Evolutionary conservation across 2,113 vertebrate species (phyloP), one percentile per base, ranked within the genome.

Genomic region (Glareola pratincola): DNA sequence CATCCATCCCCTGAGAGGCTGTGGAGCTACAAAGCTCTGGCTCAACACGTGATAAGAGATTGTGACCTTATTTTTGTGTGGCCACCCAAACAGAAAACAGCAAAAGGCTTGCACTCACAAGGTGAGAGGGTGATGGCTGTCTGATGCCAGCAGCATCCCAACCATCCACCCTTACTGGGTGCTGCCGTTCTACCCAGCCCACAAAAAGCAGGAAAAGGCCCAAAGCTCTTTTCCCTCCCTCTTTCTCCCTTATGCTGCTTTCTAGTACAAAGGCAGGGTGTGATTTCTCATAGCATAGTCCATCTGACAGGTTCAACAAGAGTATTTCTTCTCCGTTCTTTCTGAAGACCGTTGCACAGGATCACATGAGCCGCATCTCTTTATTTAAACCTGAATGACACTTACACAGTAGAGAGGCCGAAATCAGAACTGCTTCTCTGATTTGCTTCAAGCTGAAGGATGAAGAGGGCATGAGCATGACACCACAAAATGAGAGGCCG

Each of bases 21-120:
- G 27, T 30, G 57, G 23, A 63, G 39, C 43, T 79, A 37, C 39
- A 85, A 48, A 85, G 23, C 18, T 66, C 50, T 74, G 18, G 39
- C 29, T 74, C 50, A 26, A 2, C 13, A 34, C 1, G 0, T 20
- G 23, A 11, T 21, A n/a, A 0, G 0, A 78, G 29, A 72, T 11
- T 45, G 48, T 62, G 36, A 45, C 50, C 36, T 82, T 81, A 41
- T 53, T 81, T 62, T 87, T 22, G 4, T 53, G 30, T 43, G 39
- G 47, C 13, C 53, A 36, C 19, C 7, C 3, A 1, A 60, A 76
- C 1, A 2, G 39, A 34, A 27, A 62, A 56, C 14, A 82, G 51
- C 26, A 9, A 41, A 68, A 75, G 11, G 18, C 43, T 85, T 85
- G 66, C 34, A 69, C 8, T 57, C 34, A 27, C 14, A 23, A 20